Base-by-base conservation (phyloP, 1,140 invertebrate genomes). In the Drosophila murphyi region DNA sequence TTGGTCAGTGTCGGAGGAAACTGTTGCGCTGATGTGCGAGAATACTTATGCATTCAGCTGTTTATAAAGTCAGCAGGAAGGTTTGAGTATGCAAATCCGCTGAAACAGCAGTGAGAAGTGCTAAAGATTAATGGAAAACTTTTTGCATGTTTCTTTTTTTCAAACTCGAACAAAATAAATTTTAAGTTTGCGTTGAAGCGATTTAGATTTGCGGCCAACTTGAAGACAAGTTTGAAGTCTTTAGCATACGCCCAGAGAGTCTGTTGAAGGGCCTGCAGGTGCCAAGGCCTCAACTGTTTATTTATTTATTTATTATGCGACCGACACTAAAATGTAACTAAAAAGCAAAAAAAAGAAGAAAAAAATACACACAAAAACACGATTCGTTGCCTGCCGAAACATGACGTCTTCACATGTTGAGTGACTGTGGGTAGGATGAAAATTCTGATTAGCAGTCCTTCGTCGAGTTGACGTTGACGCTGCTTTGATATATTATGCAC, bases 271-370 rank as follows among this genome's bases (percentile, higher is more conserved):
- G 45, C 43, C 52, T 37, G 43, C 73, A 76, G 73, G 61, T 72
- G 5, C 60, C 65, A 70, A 62, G 67, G 54, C 71, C 62, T 39
- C 83, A 82, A 83, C 80, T 89, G 83, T 75, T 88, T 88, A 88
- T 83, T 88, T 79, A 79, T 79, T 76, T 89, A 88, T 88, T 88
- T 88, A 83, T 88, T 80, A 75, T 88, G 83, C 83, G 83, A 71
- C 80, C 83, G 75, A 88, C 82, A 88, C 85, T 88, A 89, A 89
- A 88, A 87, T 88, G 83, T 88, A 89, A 89, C 83, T 88, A 88
- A 83, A 89, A 88, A 20, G 20, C 20, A 20, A 20, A 20, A 20
- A 20, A 20, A 20, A 20, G 0, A 20, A 20, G 20, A 20, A 20
- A 20, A 20, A 20, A 20, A 20, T 20, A 20, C 20, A 83, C 82